Percentiles rank a stretch among this genome's conserved stretches.
Conservation (phyloP, 2,888 invertebrate genomes). For the Pomacea canaliculata region DNA sequence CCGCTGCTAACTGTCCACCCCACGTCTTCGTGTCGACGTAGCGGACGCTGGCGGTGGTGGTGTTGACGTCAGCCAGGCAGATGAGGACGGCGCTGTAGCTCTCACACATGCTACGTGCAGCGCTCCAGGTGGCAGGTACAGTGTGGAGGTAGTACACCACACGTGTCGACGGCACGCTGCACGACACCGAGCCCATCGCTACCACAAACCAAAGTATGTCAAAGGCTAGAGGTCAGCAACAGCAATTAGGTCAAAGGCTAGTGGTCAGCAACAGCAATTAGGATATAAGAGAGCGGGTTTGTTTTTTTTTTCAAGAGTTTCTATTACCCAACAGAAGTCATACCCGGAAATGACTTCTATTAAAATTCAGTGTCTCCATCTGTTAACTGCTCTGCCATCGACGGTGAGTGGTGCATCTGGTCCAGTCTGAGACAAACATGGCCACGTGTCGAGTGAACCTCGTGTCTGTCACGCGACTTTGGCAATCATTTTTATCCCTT, state of each 20-base stretch:
- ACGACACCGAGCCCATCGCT: not conserved
- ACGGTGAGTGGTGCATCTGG: too few relatives aligned
- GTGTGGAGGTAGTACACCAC: constrained; percentile 37
- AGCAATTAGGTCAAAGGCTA: not conserved
- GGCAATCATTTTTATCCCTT: too few relatives aligned
- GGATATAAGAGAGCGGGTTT: not conserved
- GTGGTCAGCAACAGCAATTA: too few relatives aligned
- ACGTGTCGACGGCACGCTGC: constrained; percentile 23
- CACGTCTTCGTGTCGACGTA: constrained; percentile 16
- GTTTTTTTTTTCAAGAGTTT: too few relatives aligned
- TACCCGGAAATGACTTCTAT: too few relatives aligned
- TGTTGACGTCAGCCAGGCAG: constrained; percentile 1
- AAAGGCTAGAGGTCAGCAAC: not conserved
- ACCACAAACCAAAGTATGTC: not conserved
- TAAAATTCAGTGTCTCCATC: too few relatives aligned
- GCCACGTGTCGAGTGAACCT: too few relatives aligned
- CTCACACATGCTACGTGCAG: constrained; percentile 31
- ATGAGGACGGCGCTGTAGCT: constrained; percentile 27
- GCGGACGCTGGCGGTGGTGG: not conserved
- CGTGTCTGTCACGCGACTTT: too few relatives aligned
- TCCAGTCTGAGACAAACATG: too few relatives aligned
- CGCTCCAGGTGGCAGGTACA: constrained; percentile 30
- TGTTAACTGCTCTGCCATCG: too few relatives aligned
- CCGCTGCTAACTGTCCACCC: not conserved
- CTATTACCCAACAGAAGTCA: too few relatives aligned